Evolutionary conservation across 2,113 vertebrate species (phyloP).

Genomic region (Sterna hirundo): DNA sequence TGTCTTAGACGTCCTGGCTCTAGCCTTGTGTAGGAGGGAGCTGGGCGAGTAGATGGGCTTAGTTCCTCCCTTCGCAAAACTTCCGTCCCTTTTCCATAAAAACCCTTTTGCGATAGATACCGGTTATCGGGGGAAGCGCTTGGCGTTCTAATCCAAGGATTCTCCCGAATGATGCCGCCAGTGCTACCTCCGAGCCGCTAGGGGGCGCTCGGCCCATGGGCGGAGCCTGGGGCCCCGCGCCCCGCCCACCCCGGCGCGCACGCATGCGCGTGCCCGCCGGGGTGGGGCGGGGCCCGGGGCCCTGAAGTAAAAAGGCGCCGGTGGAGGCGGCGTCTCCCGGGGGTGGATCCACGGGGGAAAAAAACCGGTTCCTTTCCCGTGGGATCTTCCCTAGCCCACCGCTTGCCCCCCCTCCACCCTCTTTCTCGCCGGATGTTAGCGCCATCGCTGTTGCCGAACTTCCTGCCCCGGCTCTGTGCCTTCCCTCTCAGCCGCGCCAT

Average conservation of each 20-base stretch:
- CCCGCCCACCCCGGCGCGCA: background rate
- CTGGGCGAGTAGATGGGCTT: background rate
- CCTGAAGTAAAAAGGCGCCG: background rate
- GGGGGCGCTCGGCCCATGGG: background rate
- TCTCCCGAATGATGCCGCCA: no score
- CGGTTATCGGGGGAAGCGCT: no score
- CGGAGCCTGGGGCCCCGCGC: background rate
- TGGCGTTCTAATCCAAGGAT: no score
- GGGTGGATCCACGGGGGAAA: background rate
- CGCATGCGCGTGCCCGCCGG: background rate
- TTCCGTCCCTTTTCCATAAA: no score
- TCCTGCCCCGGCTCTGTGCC: rapidly evolving
- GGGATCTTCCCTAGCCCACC: rapidly evolving
- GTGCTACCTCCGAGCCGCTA: background rate
- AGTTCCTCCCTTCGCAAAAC: background rate
- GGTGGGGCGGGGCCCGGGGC: background rate
- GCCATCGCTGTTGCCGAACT: background rate
- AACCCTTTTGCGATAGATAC: no score
- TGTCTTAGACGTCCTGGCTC: background rate
- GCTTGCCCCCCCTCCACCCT: rapidly evolving
- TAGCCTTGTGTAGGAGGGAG: background rate
- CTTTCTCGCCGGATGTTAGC: background rate
- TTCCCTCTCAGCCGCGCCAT: background rate
- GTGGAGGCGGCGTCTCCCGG: background rate
- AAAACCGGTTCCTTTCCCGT: rapidly evolving